A percentile compares a stretch with the other conserved stretches of the same genome.
Evolutionary conservation across 2,888 invertebrate genomes (phyloP).

Genomic region (Hirtodrosophila alboralis): DNA sequence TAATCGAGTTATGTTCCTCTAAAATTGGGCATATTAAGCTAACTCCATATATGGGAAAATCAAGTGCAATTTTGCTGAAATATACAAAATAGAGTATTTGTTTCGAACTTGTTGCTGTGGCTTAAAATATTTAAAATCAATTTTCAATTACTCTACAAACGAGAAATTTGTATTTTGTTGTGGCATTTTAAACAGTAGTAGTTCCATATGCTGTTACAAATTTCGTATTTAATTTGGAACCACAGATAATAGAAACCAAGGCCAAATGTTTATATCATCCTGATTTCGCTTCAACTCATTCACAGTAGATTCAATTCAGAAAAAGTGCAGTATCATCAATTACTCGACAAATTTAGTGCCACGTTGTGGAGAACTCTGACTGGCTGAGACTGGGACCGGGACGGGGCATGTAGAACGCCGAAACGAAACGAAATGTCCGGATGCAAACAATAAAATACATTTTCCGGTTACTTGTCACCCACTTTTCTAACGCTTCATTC

Average conservation of each 20-base stretch:
- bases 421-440: conserved; percentile 75
- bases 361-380: conserved; percentile 8
- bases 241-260: conserved; percentile 1
- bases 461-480: conserved; percentile 83
- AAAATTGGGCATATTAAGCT: no score
- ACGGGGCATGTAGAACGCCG: conserved; percentile 18
- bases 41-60: no score
- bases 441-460: conserved; percentile 83
- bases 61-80: no score
- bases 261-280: not conserved
- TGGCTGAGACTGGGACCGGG: conserved; percentile 13
- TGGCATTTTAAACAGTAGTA: no score
- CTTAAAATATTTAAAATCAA: no score
- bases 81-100: no score
- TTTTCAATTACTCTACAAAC: no score
- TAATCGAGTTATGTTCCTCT: no score
- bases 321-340: conserved; percentile 79
- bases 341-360: conserved; percentile 76
- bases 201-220: conserved; percentile 1
- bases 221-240: conserved; percentile 1
- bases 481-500: conserved; percentile 54
- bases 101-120: no score
- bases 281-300: conserved; percentile 1
- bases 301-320: conserved; percentile 21
- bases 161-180: no score